Evolutionary conservation across 2,888 invertebrate genomes (phyloP), one percentile per base, ranked within the genome.

Genomic region (Malacosoma neustria): DNA sequence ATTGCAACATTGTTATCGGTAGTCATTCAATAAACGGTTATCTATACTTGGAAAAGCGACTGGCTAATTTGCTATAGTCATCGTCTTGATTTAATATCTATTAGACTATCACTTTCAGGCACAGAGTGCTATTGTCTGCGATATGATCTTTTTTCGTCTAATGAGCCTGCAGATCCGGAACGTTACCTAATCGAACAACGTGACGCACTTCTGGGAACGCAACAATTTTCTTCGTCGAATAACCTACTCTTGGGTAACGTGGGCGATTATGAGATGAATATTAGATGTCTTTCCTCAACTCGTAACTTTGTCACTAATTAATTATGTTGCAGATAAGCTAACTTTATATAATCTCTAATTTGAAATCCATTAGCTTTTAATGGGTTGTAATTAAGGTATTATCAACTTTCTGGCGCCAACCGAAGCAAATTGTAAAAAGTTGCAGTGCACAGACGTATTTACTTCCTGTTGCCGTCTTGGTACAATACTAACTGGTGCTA

Each of bases 101-200:
- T 72, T 67, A 71, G 60, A 76, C 76, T 81, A 82, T 80, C 79
- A 79, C 81, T 81, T 80, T 80, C 72, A 59, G 77, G 72, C 75
- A 69, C 61, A 63, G 72, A 74, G 72, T 76, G 67, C 64, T 72
- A 77, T 81, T 79, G 81, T 81, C 61, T 57, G 64, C 53, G 75
- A 79, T 80, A 74, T 70, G 65, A 81, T 80, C 77, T 67, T 72
- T 74, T 73, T 76, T 66, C 57, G 58, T 68, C 71, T 81, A 80
- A 81, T 80, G 73, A 74, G 68, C 64, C 59, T 57, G 63, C 65
- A 72, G 75, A 75, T 81, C 81, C 80, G 77, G 70, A 69, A 71
- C 49, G 74, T 80, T 80, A 74, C 73, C 63, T 76, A 80, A 82
- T 67, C 61, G 55, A 42, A 47, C 51, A 51, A 53, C 55, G 9